Evolutionary conservation across 2,888 invertebrate species (phyloP).

Genomic region (Acleris laterana): DNA sequence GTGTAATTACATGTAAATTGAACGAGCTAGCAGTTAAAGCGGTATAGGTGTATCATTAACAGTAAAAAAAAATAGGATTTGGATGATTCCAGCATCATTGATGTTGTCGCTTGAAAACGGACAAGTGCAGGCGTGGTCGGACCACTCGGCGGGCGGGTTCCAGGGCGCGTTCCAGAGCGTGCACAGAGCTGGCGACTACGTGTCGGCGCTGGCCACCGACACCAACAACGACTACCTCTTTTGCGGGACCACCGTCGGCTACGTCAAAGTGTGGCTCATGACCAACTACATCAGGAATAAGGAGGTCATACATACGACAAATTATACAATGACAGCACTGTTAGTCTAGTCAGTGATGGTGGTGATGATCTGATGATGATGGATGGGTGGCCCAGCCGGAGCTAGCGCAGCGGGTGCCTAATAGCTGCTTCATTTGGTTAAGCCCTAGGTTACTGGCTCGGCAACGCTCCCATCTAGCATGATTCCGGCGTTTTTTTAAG

Average conservation of each 20-base stretch:
- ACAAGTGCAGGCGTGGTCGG: slow-evolving; percentile 91
- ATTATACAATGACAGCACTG: background rate
- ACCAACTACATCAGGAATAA: slow-evolving; percentile 85
- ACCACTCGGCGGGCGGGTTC: slow-evolving; percentile 89
- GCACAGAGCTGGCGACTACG: slow-evolving; percentile 87
- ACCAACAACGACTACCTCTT: slow-evolving; percentile 88
- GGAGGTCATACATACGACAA: slow-evolving; percentile 51
- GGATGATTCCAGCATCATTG: slow-evolving; percentile 83
- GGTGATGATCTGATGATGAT: too few species aligned
- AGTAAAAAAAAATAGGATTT: background rate
- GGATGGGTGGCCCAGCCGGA: too few species aligned
- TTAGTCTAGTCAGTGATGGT: too few species aligned
- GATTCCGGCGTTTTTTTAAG: too few species aligned
- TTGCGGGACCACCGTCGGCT: slow-evolving; percentile 89
- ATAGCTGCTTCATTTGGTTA: too few species aligned
- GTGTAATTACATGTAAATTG: too few species aligned
- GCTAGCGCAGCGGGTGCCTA: too few species aligned
- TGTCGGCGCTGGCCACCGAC: slow-evolving; percentile 89
- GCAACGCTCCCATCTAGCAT: too few species aligned
- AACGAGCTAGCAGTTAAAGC: too few species aligned
- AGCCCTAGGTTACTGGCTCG: too few species aligned
- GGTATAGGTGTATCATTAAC: too few species aligned
- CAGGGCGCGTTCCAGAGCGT: slow-evolving; percentile 88
- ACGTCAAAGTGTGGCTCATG: slow-evolving; percentile 92
- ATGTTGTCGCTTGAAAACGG: slow-evolving; percentile 91